A percentile compares a stretch with the other conserved stretches of the same genome.
These are phyloP conservation scores for Pitta sordida DNA, from an alignment of 2,113 vertebrate species.

Conservation along the genomic window DNA sequence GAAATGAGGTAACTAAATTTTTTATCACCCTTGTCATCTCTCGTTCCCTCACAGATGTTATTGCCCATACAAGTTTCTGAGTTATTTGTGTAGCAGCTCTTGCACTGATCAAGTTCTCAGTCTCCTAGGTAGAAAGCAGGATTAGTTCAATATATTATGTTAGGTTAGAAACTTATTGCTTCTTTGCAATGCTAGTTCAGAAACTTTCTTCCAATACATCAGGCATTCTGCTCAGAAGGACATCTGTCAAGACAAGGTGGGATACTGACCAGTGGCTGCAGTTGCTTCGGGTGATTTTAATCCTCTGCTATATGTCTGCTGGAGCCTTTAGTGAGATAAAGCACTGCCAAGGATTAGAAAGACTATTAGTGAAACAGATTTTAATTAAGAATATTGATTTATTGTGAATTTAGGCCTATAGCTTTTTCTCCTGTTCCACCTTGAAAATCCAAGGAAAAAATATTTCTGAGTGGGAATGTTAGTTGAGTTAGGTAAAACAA, in stretches of 20 bases:
- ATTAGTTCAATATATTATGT: background rate
- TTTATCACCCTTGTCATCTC: background rate
- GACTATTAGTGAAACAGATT: slow-evolving; percentile 8
- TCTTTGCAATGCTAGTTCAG: background rate
- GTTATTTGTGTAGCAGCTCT: background rate
- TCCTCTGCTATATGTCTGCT: background rate
- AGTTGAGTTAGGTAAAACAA: background rate
- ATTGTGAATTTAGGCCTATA: background rate
- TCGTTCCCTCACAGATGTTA: background rate
- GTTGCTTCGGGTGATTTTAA: background rate
- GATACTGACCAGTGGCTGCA: background rate
- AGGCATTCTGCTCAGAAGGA: background rate
- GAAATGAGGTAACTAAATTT: background rate
- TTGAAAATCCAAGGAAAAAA: background rate
- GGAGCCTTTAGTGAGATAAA: slow-evolving; percentile 13
- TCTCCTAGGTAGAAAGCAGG: background rate
- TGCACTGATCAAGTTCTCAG: background rate
- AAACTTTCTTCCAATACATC: background rate
- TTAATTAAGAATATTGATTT: slow-evolving; percentile 42
- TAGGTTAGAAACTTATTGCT: background rate
- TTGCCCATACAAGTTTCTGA: background rate
- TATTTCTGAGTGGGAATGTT: background rate
- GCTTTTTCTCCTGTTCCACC: background rate
- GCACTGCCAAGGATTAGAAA: background rate
- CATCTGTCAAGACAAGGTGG: background rate